Percentiles rank a stretch among this genome's conserved stretches.
Evolutionary conservation across 1,140 invertebrate species (phyloP).

Genomic region (Aphidius gifuensis): DNA sequence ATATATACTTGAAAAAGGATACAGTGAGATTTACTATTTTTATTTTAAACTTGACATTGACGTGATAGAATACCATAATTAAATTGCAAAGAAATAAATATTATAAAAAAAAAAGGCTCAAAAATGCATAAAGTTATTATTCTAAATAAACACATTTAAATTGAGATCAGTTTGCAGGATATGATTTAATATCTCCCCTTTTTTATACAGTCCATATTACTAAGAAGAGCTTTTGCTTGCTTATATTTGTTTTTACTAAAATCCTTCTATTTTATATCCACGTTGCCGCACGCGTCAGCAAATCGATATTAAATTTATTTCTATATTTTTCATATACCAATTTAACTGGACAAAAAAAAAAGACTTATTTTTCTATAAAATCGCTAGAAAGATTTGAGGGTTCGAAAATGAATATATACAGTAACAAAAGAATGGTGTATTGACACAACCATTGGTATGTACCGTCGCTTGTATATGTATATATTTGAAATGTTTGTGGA

Average conservation of each 20-base stretch:
- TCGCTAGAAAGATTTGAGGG: slow-evolving; percentile 13
- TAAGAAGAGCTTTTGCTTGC: slow-evolving; percentile 12
- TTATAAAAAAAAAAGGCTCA: too few species aligned
- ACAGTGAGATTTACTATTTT: slow-evolving; percentile 17
- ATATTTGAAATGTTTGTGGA: slow-evolving; percentile 25
- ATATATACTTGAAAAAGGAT: slow-evolving; percentile 25
- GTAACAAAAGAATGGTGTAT: slow-evolving; percentile 10
- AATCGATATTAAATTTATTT: slow-evolving; percentile 23
- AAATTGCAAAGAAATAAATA: too few species aligned
- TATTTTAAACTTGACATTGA: slow-evolving; percentile 6
- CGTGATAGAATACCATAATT: too few species aligned
- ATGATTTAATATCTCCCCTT: neutral
- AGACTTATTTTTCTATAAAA: slow-evolving; percentile 11
- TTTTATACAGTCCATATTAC: neutral
- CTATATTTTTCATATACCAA: too few species aligned
- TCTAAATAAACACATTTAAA: too few species aligned
- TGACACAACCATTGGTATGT: slow-evolving; percentile 21
- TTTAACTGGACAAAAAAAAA: neutral
- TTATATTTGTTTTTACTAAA: slow-evolving; percentile 32
- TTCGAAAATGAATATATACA: slow-evolving; percentile 2
- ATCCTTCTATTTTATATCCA: slow-evolving; percentile 25
- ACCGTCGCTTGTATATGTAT: neutral
- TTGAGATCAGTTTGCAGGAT: too few species aligned
- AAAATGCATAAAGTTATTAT: too few species aligned
- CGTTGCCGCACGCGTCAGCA: slow-evolving; percentile 26